Base-by-base conservation (phyloP, 2,888 invertebrate genomes). In the Ariolimax columbianus region DNA sequence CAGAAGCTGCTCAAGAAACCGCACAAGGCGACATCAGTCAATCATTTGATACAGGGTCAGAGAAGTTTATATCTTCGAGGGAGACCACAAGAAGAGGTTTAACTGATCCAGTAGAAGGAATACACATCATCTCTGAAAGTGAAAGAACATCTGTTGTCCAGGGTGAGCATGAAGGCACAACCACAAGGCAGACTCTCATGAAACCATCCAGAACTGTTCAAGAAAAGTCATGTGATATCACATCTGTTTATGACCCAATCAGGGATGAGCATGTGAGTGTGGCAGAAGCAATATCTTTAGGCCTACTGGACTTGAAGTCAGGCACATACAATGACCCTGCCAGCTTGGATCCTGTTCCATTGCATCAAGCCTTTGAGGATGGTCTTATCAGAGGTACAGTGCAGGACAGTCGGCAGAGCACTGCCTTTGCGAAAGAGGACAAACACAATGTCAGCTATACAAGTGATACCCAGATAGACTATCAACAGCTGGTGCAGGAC, bases 81-180 rank as follows among this genome's bases (percentile, higher is more conserved):
- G 97, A 99, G 94, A 98, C 98, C 14, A 97, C 99, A 89, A 96
- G 97, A 89, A 96, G 97, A 95, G 96, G 98, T 89, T 96, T 99
- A 88, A 95, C 99, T 86, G 98, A 99, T 94, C 97, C 93, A 66
- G 87, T 91, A 81, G 90, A 90, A 83, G 97, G 97, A 30, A 96
- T 95, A 91, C 96, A 97, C 47, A 95, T 87, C 26, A 66, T 86
- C 30, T 87, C 87, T 26, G 80, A 86, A 38, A 83, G 84, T 38
- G 83, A 88, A 73, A 81, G 85, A 77, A 86, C 88, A 40, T 86
- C 88, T 43, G 63, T 87, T 68, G 78, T 80, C 30, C 85, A 87
- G 51, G 86, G 82, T 26, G 83, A 86, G n/a, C 78, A 66, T 59
- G 86, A 86, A 72, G 88, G 88, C 30, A 30, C 87, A 23, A 87